Evolutionary conservation across 2,113 vertebrate species (phyloP).

Genomic region (Anhinga rufa): DNA sequence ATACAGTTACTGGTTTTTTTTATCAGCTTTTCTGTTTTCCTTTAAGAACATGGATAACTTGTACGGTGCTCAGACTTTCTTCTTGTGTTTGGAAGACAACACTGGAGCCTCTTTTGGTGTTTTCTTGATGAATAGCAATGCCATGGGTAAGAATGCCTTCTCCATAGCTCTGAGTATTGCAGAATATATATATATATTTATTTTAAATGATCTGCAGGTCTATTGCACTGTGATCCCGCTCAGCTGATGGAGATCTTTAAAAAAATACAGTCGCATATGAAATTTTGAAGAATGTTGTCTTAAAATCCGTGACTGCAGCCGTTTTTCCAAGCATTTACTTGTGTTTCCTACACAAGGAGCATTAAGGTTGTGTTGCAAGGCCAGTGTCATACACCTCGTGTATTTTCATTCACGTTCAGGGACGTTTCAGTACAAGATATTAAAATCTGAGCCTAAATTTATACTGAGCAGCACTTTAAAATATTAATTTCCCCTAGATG

Average conservation of each 20-base stretch:
- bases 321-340: background rate
- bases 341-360: background rate
- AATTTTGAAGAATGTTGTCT: background rate
- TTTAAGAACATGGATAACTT: constrained; percentile 82
- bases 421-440: background rate
- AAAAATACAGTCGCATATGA: background rate
- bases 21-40: background rate
- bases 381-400: rapidly evolving
- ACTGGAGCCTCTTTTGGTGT: constrained; percentile 85
- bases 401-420: rapidly evolving
- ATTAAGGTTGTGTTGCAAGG: no score
- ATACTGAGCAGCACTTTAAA: background rate
- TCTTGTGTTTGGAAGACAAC: constrained; percentile 85
- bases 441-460: background rate
- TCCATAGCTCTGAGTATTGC: background rate
- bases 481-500: background rate
- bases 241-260: background rate
- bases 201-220: background rate
- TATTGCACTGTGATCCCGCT: background rate
- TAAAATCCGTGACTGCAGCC: background rate
- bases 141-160: constrained; percentile 79
- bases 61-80: constrained; percentile 88
- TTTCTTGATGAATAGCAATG: constrained; percentile 93
- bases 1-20: no score
- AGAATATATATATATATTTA: background rate